A percentile compares a stretch with the other conserved stretches of the same genome.
phyloP scores from a whole-genome alignment of 2,797 vertebrate species.

The Anguilla obscura region DNA sequence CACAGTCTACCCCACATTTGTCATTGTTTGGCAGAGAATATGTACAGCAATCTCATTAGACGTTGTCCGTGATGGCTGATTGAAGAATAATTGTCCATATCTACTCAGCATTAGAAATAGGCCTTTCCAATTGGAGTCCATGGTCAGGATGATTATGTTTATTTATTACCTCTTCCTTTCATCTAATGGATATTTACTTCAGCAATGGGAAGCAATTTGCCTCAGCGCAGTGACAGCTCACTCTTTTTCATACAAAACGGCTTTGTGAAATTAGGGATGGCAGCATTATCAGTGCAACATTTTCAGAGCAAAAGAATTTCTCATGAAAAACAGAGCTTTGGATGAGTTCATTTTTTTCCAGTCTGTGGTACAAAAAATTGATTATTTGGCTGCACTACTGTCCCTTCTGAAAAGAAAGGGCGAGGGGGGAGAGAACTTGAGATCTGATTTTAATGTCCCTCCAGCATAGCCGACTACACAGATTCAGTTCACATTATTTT shows the following conservation, averaged over 20 bases:
- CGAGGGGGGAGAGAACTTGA: not conserved
- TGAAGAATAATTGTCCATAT: not conserved
- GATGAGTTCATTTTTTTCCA: not conserved
- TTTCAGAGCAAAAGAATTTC: not conserved
- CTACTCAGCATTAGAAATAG: not conserved
- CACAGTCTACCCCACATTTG: not conserved
- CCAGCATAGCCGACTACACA: not conserved
- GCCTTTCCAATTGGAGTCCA: not conserved
- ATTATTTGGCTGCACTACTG: not conserved
- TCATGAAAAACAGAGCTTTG: not conserved
- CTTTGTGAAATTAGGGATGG: not conserved
- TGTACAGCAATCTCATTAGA: not conserved
- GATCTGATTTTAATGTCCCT: constrained; percentile 3
- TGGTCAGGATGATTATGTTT: not conserved
- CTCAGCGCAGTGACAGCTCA: not conserved
- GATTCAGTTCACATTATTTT: not conserved
- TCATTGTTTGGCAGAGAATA: not conserved
- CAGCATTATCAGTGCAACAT: not conserved
- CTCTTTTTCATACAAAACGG: not conserved
- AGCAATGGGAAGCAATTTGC: not conserved
- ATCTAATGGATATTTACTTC: constrained; percentile 3
- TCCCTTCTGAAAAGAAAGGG: not conserved
- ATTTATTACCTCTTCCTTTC: constrained; percentile 4
- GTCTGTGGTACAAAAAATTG: not conserved
- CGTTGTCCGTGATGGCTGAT: not conserved